phyloP scores from a whole-genome alignment of 2,113 vertebrate species.

The Catharus fuscescens region DNA sequence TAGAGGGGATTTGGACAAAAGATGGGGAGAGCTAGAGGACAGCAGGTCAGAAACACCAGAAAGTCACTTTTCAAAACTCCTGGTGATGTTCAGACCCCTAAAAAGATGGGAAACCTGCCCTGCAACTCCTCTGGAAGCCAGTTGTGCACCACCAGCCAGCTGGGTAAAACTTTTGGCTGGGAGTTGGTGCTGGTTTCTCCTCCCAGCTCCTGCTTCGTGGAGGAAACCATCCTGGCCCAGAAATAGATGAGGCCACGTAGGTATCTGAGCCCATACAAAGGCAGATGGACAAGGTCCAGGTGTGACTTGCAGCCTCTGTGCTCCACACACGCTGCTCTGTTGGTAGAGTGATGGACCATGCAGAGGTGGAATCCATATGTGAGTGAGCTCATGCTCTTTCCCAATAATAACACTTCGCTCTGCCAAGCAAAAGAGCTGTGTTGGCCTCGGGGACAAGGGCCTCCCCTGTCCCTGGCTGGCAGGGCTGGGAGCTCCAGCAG shows the following conservation, averaged over 20 bases:
- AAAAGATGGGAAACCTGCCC: neutral
- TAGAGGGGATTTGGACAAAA: neutral
- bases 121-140: neutral
- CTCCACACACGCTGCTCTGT: conserved; percentile 43
- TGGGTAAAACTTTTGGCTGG: neutral
- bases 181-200: neutral
- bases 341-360: conserved; percentile 40
- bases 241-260: conserved; percentile 16
- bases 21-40: neutral
- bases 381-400: conserved; percentile 58
- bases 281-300: neutral
- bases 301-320: neutral
- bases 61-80: neutral
- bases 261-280: conserved; percentile 34
- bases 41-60: neutral
- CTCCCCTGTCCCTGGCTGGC: conserved; percentile 62
- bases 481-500: conserved; percentile 26
- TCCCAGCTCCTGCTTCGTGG: neutral
- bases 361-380: conserved; percentile 46
- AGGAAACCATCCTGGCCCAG: neutral
- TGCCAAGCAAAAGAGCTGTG: conserved; percentile 64
- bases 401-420: conserved; percentile 19
- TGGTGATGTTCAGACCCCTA: neutral
- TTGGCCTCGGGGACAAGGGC: conserved; percentile 58
- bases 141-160: neutral